Percentiles rank a stretch among this genome's conserved stretches.
These are phyloP conservation scores for Acrocyrtus sp. DNA, from an alignment of 2,888 invertebrate species.

Conservation along the genomic window DNA sequence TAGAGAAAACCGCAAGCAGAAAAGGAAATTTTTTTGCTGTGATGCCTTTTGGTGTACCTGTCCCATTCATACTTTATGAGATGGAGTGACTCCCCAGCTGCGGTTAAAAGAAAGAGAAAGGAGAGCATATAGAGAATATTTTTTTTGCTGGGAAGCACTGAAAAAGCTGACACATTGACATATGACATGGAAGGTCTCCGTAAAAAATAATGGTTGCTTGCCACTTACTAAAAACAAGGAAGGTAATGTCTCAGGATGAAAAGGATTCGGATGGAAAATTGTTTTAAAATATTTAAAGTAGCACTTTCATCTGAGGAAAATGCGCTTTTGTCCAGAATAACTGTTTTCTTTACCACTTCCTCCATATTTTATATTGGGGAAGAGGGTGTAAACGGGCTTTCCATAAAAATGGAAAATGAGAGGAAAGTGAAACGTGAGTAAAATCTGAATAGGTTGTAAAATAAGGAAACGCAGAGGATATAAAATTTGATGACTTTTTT, in stretches of 20 bases:
- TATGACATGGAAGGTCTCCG: slow-evolving; percentile 33
- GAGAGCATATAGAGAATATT: not conserved
- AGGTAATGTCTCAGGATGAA: too few relatives aligned
- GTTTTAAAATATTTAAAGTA: slow-evolving; percentile 28
- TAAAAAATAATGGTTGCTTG: too few relatives aligned
- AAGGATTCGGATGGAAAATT: too few relatives aligned
- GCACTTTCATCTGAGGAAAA: too few relatives aligned
- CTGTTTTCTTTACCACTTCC: not conserved
- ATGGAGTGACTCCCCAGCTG: slow-evolving; percentile 24
- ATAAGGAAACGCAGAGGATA: too few relatives aligned
- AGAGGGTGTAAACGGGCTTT: not conserved
- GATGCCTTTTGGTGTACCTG: too few relatives aligned
- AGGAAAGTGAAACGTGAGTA: slow-evolving; percentile 6
- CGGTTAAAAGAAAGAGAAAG: slow-evolving; percentile 3
- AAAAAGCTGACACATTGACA: slow-evolving; percentile 44
- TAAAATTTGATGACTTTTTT: slow-evolving; percentile 9
- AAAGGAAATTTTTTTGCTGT: too few relatives aligned
- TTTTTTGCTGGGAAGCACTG: not conserved
- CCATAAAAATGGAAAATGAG: not conserved
- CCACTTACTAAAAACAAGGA: too few relatives aligned
- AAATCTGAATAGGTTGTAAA: slow-evolving; percentile 4
- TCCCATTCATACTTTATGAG: slow-evolving; percentile 42
- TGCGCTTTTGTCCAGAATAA: too few relatives aligned
- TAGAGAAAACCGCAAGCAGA: too few relatives aligned
- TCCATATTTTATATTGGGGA: not conserved